Evolutionary conservation across 2,797 vertebrate genomes (phyloP), one percentile per base, ranked within the genome.

Genomic region (Acipenser ruthenus): DNA sequence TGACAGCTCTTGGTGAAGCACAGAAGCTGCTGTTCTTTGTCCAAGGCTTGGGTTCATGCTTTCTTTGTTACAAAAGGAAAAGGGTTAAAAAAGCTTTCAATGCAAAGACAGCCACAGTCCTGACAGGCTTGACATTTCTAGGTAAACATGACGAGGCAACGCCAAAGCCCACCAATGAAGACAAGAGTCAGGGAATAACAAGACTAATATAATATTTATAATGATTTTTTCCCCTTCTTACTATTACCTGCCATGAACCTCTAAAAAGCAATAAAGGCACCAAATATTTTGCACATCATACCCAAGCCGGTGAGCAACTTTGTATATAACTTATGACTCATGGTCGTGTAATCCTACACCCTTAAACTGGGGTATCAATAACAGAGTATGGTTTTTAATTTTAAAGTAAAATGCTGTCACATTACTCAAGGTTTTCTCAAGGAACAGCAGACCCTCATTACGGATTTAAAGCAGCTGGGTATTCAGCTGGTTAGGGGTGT

Each of bases 71-170:
- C 66, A 70, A 62, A 70, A 60, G 69, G 67, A 67, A 70, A 71
- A 67, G 73, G 68, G 75, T 71, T 68, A 72, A 70, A 72, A 74
- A 79, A 73, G 76, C 75, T 74, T 71, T 55, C 68, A 66, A 64
- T 65, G 66, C 83, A 81, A 79, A 67, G 64, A 58, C 12, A 10
- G 67, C 64, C 9, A 58, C 6, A 58, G 9, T 10, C 55, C 3
- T n/a, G 55, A 58, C 11, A 58, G 55, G 10, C 6, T 70, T 89
- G 87, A 90, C 87, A 87, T 79, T 89, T 88, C 84, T 88, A 76
- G 88, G 81, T 88, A 86, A 86, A 81, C 77, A 82, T 88, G 86
- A 87, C 80, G 85, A 79, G 80, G 81, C 49, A 6, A 47, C 7
- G 10, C 11, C 1, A 11, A 53, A 67, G 66, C 37, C 64, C 8